Evolutionary conservation across 2,797 vertebrate species (phyloP).

Genomic region (Oreochromis grahami): DNA sequence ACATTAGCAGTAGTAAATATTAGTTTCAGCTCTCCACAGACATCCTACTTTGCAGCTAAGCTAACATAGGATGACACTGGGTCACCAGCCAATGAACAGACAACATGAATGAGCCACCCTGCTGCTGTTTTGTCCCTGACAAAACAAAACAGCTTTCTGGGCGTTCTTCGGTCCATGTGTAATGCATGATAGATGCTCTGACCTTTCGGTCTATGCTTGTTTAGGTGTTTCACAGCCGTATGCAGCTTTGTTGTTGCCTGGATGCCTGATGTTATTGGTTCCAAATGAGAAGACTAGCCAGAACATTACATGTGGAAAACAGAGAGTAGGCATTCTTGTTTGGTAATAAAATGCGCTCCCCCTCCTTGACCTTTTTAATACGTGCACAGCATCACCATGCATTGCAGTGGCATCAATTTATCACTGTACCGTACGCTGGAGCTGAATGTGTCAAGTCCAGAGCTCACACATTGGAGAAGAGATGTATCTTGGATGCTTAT

Average conservation of each 20-base stretch:
- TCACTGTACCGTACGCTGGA: not conserved
- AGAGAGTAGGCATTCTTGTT: not conserved
- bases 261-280: not conserved
- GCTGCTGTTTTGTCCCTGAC: not conserved
- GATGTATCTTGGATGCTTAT: not conserved
- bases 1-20: not conserved
- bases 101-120: not conserved
- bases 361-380: constrained; percentile 45
- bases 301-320: constrained; percentile 30
- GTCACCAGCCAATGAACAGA: not conserved
- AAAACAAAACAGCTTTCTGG: not conserved
- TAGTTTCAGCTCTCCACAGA: not conserved
- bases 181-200: constrained; percentile 64
- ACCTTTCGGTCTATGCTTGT: constrained; percentile 55
- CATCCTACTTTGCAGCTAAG: not conserved
- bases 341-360: constrained; percentile 1
- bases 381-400: not conserved
- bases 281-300: constrained; percentile 31
- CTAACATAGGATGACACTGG: not conserved
- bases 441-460: not conserved
- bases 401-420: constrained; percentile 13
- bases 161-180: constrained; percentile 12
- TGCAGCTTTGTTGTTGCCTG: constrained; percentile 3
- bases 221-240: constrained; percentile 33
- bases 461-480: not conserved